These are phyloP conservation scores for Halcyon badia DNA, from an alignment of 2,797 vertebrate species.

Conservation along the genomic window DNA sequence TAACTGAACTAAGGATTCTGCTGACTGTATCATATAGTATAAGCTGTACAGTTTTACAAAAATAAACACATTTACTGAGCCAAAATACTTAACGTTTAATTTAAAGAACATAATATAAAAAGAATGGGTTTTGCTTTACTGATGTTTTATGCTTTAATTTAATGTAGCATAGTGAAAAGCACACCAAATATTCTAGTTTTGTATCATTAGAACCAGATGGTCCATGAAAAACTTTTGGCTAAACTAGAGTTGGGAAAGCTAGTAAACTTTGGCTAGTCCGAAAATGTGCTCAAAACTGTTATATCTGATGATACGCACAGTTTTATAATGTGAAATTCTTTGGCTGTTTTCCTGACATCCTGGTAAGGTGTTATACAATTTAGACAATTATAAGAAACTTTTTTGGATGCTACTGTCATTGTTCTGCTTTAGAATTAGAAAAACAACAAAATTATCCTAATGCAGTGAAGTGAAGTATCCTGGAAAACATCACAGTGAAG, in stretches of 20 bases:
- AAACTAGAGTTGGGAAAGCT: conserved; percentile 26
- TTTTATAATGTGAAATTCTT: conserved; percentile 57
- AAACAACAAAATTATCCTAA: conserved; percentile 21
- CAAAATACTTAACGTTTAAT: conserved; percentile 13
- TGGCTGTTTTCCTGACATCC: conserved; percentile 20
- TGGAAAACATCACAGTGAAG: neutral
- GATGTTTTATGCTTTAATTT: conserved; percentile 65
- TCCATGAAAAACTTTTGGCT: conserved; percentile 30
- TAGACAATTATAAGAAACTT: conserved; percentile 49
- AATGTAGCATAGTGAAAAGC: conserved; percentile 50
- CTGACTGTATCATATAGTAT: conserved; percentile 26
- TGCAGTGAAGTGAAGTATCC: neutral
- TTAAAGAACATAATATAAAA: conserved; percentile 53
- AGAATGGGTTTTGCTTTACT: conserved; percentile 39
- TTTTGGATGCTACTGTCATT: conserved; percentile 48
- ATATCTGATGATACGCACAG: conserved; percentile 54
- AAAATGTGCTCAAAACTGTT: conserved; percentile 55
- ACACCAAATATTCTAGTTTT: conserved; percentile 47
- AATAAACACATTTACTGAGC: neutral
- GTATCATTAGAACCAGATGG: conserved; percentile 70
- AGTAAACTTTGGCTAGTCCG: conserved; percentile 56
- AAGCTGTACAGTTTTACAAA: conserved; percentile 8
- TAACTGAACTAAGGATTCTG: conserved; percentile 5
- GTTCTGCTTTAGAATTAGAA: conserved; percentile 23
- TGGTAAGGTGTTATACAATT: conserved; percentile 65